Evolutionary conservation across 2,797 vertebrate genomes (phyloP).

Genomic region (Pempheris klunzingeri): DNA sequence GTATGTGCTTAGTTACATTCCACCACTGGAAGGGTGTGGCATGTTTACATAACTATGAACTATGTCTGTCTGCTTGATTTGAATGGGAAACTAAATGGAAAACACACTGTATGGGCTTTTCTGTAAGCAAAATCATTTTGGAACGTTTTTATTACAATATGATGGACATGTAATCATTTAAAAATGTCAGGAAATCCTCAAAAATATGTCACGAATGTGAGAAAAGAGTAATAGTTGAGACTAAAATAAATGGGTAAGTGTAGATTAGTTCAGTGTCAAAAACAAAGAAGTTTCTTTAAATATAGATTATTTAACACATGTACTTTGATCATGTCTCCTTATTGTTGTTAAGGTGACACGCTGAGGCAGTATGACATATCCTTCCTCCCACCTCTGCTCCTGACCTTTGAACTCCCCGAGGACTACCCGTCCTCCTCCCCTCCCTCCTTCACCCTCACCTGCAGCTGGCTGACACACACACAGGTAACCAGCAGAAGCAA

Average conservation of each 20-base stretch:
- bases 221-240: too few species aligned
- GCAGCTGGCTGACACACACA: constrained; percentile 90
- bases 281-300: neutral
- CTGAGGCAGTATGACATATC: constrained; percentile 83
- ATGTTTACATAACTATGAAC: too few species aligned
- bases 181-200: neutral
- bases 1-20: too few species aligned
- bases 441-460: constrained; percentile 88
- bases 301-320: neutral
- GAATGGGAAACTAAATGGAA: neutral
- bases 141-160: too few species aligned
- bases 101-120: neutral
- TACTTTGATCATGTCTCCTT: neutral
- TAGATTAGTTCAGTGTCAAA: neutral
- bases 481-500: constrained; percentile 82
- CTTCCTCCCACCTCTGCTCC: constrained; percentile 89
- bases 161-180: too few species aligned
- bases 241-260: too few species aligned
- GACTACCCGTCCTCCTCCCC: constrained; percentile 91
- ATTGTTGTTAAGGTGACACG: constrained; percentile 50
- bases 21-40: too few species aligned
- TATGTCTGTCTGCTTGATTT: neutral
- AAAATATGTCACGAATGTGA: too few species aligned
- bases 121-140: neutral
- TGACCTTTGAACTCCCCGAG: constrained; percentile 90